Evolutionary conservation across 2,113 vertebrate genomes (phyloP).

Genomic region (Aldabrachelys gigantea): DNA sequence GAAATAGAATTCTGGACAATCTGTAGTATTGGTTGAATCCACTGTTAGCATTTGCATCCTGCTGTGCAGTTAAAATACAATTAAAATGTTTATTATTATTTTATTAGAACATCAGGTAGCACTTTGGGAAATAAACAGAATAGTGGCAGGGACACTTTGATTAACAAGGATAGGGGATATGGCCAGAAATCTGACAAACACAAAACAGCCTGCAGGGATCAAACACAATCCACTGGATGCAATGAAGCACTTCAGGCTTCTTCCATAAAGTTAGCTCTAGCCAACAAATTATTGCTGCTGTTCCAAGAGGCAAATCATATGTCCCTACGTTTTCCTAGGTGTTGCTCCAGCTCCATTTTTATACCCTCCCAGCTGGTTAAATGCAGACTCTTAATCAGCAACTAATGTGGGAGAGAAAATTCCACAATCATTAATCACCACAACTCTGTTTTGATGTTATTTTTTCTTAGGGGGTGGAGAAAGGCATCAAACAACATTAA

Average conservation of each 20-base stretch:
- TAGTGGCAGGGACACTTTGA: neutral
- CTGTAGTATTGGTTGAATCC: neutral
- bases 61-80: neutral
- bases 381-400: neutral
- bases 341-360: neutral
- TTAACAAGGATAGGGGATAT: neutral
- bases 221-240: neutral
- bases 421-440: neutral
- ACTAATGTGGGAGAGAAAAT: neutral
- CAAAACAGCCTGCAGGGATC: neutral
- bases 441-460: neutral
- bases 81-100: neutral
- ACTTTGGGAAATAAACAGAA: neutral
- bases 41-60: neutral
- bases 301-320: neutral
- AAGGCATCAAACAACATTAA: conserved; percentile 9
- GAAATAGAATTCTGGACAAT: neutral
- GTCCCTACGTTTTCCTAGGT: neutral
- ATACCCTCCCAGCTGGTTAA: neutral
- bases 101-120: neutral
- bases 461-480: conserved; percentile 23
- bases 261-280: neutral
- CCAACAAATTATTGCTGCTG: neutral
- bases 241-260: neutral
- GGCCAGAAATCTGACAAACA: neutral